These are phyloP conservation scores for Myanophis thanlyinensis DNA, from an alignment of 2,113 vertebrate species.

Conservation along the genomic window DNA sequence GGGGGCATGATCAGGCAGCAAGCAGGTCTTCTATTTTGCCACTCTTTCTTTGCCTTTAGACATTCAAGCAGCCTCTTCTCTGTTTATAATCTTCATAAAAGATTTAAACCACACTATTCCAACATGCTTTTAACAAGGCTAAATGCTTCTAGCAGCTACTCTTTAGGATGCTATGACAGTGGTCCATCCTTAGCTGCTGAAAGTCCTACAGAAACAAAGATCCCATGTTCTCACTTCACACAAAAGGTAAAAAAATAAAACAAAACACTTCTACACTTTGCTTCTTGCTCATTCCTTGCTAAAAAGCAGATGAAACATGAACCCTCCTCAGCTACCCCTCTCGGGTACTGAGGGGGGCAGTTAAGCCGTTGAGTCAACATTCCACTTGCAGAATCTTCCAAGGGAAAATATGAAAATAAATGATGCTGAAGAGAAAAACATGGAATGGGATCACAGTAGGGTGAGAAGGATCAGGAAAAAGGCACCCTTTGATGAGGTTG, in stretches of 20 bases:
- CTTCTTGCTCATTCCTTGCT: background rate
- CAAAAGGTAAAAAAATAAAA: background rate
- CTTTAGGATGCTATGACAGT: background rate
- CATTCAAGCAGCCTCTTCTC: background rate
- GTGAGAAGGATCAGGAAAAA: background rate
- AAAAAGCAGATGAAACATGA: background rate
- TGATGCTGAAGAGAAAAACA: background rate
- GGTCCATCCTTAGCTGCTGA: background rate
- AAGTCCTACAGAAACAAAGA: background rate
- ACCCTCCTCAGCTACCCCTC: background rate
- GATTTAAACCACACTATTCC: background rate
- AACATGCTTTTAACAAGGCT: background rate
- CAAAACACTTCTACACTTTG: background rate
- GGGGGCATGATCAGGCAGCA: background rate
- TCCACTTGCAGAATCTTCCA: background rate
- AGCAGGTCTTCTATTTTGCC: background rate
- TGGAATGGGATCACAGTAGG: background rate
- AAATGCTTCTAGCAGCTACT: background rate
- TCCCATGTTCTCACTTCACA: background rate
- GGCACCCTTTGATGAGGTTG: background rate
- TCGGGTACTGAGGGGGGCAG: background rate
- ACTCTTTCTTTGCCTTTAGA: background rate
- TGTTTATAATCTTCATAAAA: background rate
- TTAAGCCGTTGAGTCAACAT: background rate
- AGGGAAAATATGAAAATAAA: background rate